Percentiles rank a stretch among this genome's conserved stretches.
Evolutionary conservation across 2,797 vertebrate genomes (phyloP).

Genomic region (Peromyscus nudipes): DNA sequence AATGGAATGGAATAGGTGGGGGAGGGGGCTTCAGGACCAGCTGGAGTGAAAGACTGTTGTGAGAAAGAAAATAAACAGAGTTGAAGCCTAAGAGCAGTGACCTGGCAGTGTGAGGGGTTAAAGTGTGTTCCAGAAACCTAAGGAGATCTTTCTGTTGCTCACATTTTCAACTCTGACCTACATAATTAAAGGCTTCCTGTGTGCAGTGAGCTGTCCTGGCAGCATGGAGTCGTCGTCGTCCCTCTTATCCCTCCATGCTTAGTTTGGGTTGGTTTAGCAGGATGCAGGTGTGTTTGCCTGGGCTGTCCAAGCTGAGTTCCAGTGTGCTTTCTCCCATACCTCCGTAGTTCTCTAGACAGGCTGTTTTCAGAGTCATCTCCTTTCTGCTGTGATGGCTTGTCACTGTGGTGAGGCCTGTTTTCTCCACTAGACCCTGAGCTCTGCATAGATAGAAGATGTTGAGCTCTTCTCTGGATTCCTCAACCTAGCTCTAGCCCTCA

Average conservation of each 20-base stretch:
- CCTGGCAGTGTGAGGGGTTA: neutral
- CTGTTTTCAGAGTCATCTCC: neutral
- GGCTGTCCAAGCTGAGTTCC: neutral
- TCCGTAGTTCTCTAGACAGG: too few species aligned
- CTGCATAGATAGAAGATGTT: neutral
- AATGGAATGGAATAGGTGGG: neutral
- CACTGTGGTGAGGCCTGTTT: neutral
- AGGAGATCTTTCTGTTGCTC: neutral
- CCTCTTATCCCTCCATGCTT: neutral
- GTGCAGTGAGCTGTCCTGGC: neutral
- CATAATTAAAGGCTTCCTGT: neutral
- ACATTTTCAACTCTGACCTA: neutral
- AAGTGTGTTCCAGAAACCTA: neutral
- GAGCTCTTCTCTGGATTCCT: neutral
- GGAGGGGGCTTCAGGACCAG: neutral
- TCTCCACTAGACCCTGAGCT: neutral
- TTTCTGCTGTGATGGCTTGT: neutral
- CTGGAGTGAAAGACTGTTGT: neutral
- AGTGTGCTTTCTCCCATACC: neutral
- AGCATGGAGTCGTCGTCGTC: accelerated
- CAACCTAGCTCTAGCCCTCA: neutral
- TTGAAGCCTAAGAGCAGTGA: neutral
- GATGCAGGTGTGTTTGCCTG: neutral
- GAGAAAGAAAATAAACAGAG: neutral
- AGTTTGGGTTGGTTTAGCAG: neutral